Percentiles rank a stretch among this genome's conserved stretches.
Conservation (phyloP, 2,113 vertebrate genomes). For the Ciconia boyciana region DNA sequence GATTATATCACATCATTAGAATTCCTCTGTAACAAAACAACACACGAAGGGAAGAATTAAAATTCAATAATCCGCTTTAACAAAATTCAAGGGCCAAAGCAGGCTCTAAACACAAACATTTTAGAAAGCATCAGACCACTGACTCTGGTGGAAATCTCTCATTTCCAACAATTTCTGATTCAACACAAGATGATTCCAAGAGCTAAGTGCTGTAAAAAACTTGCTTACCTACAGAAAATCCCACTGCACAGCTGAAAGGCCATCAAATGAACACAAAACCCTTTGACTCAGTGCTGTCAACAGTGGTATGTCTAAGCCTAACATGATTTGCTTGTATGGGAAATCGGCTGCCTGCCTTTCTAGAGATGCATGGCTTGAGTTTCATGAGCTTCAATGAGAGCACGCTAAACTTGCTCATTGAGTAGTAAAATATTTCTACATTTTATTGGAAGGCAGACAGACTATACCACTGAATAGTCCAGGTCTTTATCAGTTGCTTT, state of each 20-base stretch:
- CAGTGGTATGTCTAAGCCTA: background rate
- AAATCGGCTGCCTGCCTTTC: background rate
- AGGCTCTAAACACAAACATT: background rate
- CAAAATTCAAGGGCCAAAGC: background rate
- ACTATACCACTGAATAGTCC: background rate
- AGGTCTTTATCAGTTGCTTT: background rate
- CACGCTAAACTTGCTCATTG: background rate
- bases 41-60: background rate
- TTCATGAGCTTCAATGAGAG: background rate
- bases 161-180: background rate
- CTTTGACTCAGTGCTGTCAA: background rate
- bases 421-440: background rate
- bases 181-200: background rate
- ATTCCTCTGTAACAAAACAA: background rate
- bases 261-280: background rate
- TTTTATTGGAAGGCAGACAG: background rate
- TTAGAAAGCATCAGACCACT: background rate
- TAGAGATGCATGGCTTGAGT: background rate
- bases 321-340: background rate
- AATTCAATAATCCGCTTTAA: background rate
- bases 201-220: background rate
- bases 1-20: background rate
- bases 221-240: slow-evolving; percentile 24
- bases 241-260: background rate
- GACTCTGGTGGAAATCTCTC: background rate